A percentile compares a stretch with the other conserved stretches of the same genome.
phyloP scores from a whole-genome alignment of 2,113 vertebrate species.

The Oxyura jamaicensis region DNA sequence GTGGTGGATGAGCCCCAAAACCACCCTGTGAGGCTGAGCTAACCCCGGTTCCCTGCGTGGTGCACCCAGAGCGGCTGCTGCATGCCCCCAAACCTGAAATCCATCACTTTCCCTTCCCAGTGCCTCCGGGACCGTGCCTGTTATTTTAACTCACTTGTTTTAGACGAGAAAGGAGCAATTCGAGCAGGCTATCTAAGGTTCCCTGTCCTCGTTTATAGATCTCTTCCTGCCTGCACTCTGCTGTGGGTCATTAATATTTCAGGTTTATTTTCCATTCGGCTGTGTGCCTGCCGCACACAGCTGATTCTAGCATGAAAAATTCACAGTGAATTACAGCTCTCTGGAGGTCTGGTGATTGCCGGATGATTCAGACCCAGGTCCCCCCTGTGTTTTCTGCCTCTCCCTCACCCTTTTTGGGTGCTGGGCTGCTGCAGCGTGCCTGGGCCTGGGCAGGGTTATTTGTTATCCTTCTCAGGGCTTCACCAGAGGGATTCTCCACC shows the following conservation, averaged over 20 bases:
- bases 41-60: accelerated
- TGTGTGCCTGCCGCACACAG: neutral
- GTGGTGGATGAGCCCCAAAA: accelerated
- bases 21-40: too few relatives aligned
- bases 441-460: neutral
- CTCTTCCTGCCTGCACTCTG: neutral
- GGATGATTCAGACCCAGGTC: neutral
- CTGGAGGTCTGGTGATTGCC: neutral
- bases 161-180: neutral
- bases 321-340: neutral
- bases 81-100: neutral
- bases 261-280: conserved; percentile 14
- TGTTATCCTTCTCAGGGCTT: neutral
- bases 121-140: accelerated
- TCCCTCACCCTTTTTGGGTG: neutral
- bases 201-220: conserved; percentile 1
- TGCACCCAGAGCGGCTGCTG: neutral
- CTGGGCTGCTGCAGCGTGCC: neutral
- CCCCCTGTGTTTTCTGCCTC: neutral
- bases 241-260: conserved; percentile 57
- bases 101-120: accelerated
- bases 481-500: neutral
- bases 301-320: conserved; percentile 40
- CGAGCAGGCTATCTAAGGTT: neutral
- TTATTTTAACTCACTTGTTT: accelerated